Base-by-base conservation (phyloP, 2,888 invertebrate species). In the Priocnemis perturbator region DNA sequence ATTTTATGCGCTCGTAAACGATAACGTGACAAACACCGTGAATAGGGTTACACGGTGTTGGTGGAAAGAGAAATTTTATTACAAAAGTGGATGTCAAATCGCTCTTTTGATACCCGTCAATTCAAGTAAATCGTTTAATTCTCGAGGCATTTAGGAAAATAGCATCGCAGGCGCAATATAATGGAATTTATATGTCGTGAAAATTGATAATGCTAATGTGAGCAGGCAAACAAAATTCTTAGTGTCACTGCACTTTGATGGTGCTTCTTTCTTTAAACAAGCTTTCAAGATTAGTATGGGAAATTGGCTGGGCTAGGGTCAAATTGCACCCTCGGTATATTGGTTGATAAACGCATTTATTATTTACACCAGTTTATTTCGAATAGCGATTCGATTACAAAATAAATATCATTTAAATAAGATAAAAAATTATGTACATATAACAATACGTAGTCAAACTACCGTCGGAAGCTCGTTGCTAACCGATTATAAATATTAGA, bases 341-440 rank as follows among this genome's bases (percentile, higher is more conserved):
- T 11, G 37, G 70, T 63, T 73, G 62, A 72, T 57, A 52, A 71
- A 75, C 77, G 76, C 67, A 61, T 81, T 81, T 77, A 76, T 78
- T 83, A 80, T 82, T 76, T 83, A 85, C 81, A 83, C 68, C 20
- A 21, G 17, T 45, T 56, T 65, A 63, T 65, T 77, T 71, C 64
- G 68, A 79, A 77, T 72, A 79, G 69, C 77, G 74, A 81, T 64
- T 74, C 67, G 69, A 73, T 74, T 79, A 79, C 69, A 81, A 83
- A 84, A 84, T 81, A 82, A 82, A 85, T 83, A 79, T 78, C 44
- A 69, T 78, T 81, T 77, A 79, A 85, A 84, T 82, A 81, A 83
- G 77, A 64, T 64, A 74, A 77, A 78, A 65, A 83, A 76, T 63
- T 86, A 85, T 86, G 64, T 85, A 84, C 81, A 82, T 70, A 77